Evolutionary conservation across 2,797 vertebrate genomes (phyloP), one percentile per base, ranked within the genome.

Genomic region (Fistularia tabacaria): DNA sequence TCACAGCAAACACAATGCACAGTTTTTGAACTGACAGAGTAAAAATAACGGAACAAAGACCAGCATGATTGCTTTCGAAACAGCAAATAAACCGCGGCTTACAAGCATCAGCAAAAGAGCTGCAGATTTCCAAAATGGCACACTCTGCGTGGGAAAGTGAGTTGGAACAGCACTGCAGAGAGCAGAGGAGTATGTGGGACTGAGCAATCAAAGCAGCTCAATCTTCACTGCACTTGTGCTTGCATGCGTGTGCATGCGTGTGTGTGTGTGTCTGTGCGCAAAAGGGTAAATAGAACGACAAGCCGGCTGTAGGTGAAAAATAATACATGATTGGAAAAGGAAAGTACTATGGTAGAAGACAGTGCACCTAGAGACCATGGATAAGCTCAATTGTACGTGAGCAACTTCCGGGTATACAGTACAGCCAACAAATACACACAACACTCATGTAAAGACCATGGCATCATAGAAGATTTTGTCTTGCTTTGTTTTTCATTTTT

Each of bases 41-140:
- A 45, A 39, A 40, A 39, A 14, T 10, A 14, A 9, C 7, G 6
- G 10, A 2, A 14, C 12, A 36, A 36, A 43, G 11, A 45, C n/a
- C 43, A 14, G 38, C 7, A 76, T 70, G 66, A 80, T 38, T 73
- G 61, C 39, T 69, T 62, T n/a, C 59, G 59, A 46, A 15, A 40
- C 41, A 53, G 56, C 59, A 43, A 63, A 15, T 60, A 61, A 68
- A 40, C 11, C 9, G 14, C 14, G 44, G 61, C 74, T 70, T 71
- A 61, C 60, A 72, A 69, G 55, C 54, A 47, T 68, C 55, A 65
- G 53, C 25, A 68, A 51, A 65, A 57, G 64, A 75, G 73, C 76
- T 74, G 66, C 66, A 68, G 76, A 80, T 79, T 81, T 83, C 69
- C 79, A 85, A 89, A 88, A 87, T 85, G 87, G 86, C 68, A 67